Conservation (phyloP, 2,888 invertebrate genomes). For the Lasioglossum calceatum region DNA sequence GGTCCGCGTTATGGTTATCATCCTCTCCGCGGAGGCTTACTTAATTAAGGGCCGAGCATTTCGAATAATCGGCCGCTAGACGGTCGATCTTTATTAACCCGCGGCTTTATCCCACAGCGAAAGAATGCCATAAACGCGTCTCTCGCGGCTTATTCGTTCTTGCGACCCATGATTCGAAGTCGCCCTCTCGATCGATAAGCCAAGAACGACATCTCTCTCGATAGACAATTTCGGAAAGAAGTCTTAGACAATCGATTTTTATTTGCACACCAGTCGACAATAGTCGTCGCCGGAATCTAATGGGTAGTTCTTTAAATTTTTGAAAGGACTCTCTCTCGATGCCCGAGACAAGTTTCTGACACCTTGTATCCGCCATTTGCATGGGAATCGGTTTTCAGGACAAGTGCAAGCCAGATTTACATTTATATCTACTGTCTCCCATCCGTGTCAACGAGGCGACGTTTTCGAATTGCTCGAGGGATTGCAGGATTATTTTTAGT, state of each 20-base stretch:
- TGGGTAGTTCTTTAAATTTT: not conserved
- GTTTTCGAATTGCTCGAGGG: not conserved
- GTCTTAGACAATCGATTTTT: not conserved
- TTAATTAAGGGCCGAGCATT: constrained; percentile 12
- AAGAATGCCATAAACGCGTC: not conserved
- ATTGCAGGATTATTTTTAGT: not conserved
- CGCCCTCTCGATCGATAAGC: not conserved
- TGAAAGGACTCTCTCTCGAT: not conserved
- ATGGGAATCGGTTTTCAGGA: not conserved
- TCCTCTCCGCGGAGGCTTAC: not conserved
- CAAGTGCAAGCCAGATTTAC: not conserved
- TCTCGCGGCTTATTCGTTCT: not conserved
- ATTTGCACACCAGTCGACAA: not conserved
- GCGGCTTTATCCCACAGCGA: not conserved
- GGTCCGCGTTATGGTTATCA: not conserved
- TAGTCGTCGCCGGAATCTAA: not conserved
- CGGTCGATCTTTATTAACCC: constrained; percentile 14
- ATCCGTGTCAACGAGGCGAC: not conserved
- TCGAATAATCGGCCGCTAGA: constrained; percentile 11
- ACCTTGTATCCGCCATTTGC: not conserved
- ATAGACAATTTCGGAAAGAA: not conserved
- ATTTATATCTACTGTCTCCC: constrained; percentile 1
- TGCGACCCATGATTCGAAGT: not conserved
- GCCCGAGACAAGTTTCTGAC: not conserved
- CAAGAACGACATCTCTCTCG: not conserved